Conservation (phyloP, 2,888 invertebrate genomes). For the Dryocosmus kuriphilus region DNA sequence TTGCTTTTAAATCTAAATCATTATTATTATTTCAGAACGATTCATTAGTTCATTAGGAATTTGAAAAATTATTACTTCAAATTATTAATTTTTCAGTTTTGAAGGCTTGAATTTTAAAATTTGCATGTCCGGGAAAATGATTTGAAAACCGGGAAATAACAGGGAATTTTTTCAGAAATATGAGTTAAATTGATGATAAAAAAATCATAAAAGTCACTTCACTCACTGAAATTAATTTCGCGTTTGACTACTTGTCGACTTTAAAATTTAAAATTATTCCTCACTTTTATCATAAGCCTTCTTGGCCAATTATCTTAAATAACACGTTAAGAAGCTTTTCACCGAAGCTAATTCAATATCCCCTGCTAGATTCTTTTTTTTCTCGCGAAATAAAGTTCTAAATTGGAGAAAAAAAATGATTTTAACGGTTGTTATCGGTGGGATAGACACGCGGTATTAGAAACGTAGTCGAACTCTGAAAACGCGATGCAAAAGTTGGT, state of each 20-base stretch:
- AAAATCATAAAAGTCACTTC: not conserved
- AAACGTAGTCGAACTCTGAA: conserved; percentile 44
- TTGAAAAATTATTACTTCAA: too few species aligned
- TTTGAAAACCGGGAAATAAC: too few species aligned
- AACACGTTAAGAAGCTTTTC: conserved; percentile 10
- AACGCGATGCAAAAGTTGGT: conserved; percentile 44
- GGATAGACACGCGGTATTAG: conserved; percentile 43
- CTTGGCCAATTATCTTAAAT: not conserved
- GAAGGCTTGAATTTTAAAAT: too few species aligned
- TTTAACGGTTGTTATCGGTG: conserved; percentile 38
- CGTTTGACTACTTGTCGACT: not conserved
- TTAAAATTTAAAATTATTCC: not conserved
- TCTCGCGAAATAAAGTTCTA: not conserved
- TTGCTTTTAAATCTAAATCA: too few species aligned
- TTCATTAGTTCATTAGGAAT: too few species aligned
- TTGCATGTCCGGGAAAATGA: too few species aligned
- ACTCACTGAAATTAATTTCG: not conserved
- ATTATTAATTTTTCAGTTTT: too few species aligned
- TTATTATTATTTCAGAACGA: too few species aligned
- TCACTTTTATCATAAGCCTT: too few species aligned
- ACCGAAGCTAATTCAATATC: not conserved
- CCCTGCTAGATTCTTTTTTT: not conserved
- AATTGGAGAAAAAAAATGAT: conserved; percentile 30
- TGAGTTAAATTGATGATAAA: not conserved
- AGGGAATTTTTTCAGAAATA: not conserved